Evolutionary conservation across 2,113 vertebrate genomes (phyloP).

Genomic region (Dinomys branickii): DNA sequence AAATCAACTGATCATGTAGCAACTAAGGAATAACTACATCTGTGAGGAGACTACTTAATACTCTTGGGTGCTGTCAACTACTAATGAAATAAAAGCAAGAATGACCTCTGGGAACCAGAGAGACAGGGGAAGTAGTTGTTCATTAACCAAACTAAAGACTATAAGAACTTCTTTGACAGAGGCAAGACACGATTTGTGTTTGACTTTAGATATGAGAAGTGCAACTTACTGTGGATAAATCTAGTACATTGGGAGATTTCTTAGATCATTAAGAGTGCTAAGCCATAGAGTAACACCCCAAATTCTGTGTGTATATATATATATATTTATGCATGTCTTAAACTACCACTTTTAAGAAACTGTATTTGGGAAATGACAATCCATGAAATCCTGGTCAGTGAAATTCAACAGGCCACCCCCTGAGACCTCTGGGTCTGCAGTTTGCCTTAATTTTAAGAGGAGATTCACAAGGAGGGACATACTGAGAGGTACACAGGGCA

Average conservation of each 20-base stretch:
- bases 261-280: not conserved
- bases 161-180: not conserved
- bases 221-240: not conserved
- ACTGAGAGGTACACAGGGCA: not conserved
- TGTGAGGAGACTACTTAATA: not conserved
- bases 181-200: not conserved
- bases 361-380: not conserved
- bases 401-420: not conserved
- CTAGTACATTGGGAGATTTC: not conserved
- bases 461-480: not conserved
- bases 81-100: not conserved
- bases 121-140: not conserved
- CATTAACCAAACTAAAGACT: not conserved
- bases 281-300: not conserved
- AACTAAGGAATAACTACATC: not conserved
- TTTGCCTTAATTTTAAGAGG: not conserved
- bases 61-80: not conserved
- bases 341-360: not conserved
- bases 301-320: not conserved
- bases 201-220: slow-evolving; percentile 19
- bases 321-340: not conserved
- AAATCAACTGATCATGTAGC: not conserved
- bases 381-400: not conserved
- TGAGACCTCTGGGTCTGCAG: not conserved
- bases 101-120: not conserved